Conservation (phyloP, 2,113 vertebrate species). For the Sphaerodactylus townsendi region DNA sequence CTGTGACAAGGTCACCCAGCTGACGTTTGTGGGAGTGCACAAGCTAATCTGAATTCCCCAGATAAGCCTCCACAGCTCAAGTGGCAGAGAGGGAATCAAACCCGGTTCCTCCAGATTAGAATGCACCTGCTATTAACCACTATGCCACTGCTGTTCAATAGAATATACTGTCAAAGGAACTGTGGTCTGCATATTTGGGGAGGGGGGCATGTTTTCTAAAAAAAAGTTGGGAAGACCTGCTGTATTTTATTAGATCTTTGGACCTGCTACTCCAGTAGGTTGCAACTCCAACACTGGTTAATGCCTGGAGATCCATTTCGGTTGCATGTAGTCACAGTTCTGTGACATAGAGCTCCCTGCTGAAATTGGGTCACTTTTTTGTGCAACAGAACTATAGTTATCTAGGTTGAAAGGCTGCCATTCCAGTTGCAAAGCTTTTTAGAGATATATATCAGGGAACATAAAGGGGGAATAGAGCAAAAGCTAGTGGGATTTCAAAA, state of each 20-base stretch:
- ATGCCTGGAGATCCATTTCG: neutral
- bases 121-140: too few species aligned
- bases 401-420: conserved; percentile 28
- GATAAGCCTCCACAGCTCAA: too few species aligned
- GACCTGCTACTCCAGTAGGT: neutral
- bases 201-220: neutral
- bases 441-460: neutral
- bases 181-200: neutral
- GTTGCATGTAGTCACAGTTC: neutral
- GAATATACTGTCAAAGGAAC: too few species aligned
- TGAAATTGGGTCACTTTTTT: conserved; percentile 8
- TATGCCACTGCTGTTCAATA: too few species aligned
- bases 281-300: neutral
- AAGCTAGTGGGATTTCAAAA: conserved; percentile 42
- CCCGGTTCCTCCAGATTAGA: too few species aligned
- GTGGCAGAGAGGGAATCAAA: too few species aligned
- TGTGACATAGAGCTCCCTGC: neutral
- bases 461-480: conserved; percentile 10
- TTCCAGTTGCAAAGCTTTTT: conserved; percentile 28
- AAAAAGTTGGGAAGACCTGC: neutral
- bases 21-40: too few species aligned
- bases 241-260: neutral
- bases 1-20: too few species aligned
- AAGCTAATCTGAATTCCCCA: too few species aligned
- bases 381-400: neutral